Conservation (phyloP, 92 coral and sea anemone genomes). For the Palythoa caribaeorum region DNA sequence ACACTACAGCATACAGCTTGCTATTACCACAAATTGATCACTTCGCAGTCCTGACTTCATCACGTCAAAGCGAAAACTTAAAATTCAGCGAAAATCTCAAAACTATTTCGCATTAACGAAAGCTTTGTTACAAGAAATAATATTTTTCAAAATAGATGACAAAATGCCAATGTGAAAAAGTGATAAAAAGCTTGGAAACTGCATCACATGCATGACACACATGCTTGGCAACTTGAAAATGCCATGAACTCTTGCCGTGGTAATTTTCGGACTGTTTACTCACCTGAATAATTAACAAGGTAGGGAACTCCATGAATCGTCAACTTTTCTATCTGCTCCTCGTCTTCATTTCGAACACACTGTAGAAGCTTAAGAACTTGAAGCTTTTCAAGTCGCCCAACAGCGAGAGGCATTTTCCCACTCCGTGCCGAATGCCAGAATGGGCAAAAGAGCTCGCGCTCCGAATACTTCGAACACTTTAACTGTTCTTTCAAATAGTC, state of each 20-base stretch:
- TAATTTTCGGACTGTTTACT: constrained; percentile 20
- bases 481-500: background rate
- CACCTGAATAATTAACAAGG: constrained; percentile 95
- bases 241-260: background rate
- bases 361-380: constrained; percentile 97
- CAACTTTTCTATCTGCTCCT: constrained; percentile 93
- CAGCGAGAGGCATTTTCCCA: constrained; percentile 84
- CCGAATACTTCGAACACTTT: constrained; percentile 15
- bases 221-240: constrained; percentile 12
- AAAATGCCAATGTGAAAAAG: background rate
- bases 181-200: background rate
- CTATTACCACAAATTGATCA: too few relatives aligned
- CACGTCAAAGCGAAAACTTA: too few relatives aligned
- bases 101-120: too few relatives aligned
- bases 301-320: constrained; percentile 92
- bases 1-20: too few relatives aligned
- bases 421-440: background rate
- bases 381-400: constrained; percentile 89
- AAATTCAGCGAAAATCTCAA: too few relatives aligned
- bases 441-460: background rate
- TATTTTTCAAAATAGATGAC: too few relatives aligned
- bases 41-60: too few relatives aligned
- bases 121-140: too few relatives aligned
- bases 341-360: constrained; percentile 96
- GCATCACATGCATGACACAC: background rate